Evolutionary conservation across 2,888 invertebrate genomes (phyloP), one percentile per base, ranked within the genome.

Genomic region (Cremastinae sp.): DNA sequence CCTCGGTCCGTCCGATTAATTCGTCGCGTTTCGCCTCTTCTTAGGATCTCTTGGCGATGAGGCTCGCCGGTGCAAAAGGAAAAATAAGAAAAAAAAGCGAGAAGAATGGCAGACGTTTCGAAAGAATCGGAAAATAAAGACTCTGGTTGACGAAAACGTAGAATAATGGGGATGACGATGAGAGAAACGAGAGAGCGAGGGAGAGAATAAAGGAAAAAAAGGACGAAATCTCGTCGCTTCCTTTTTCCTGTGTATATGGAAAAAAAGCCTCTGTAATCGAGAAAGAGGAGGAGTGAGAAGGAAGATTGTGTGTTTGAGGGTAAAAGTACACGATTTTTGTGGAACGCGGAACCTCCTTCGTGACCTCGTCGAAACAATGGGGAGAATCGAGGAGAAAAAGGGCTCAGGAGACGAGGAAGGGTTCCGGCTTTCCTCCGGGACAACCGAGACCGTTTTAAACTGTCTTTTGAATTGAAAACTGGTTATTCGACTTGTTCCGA

Each of bases 401-500:
- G 73, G 75, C 71, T 78, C 68, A 62, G 76, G 73, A 59, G 73
- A 65, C 28, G 76, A 65, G 66, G 76, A 75, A 78, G 71, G 78
- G 81, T 79, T 78, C 78, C 78, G 75, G 77, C 69, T 78, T 61
- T 64, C 35, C 37, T 72, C 45, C 20, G 49, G 74, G 75, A 75
- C 73, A 68, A 70, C 49, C 69, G 59, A 71, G 78, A 43, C 61
- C 81, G 78, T 74, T 79, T 28, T 82, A 81, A 80, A 78, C 74
- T 81, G 81, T 82, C 82, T 82, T 70, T 84, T 82, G 82, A 83
- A 83, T 83, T 75, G 82, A 80, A 79, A 84, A 84, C 84, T 81
- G 81, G 84, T 83, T 83, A 74, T 66, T 73, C 68, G 76, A 69
- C 76, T 69, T 73, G 76, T 72, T 72, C 68, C 51, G 41, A 65